Evolutionary conservation across 2,113 vertebrate genomes (phyloP).

Genomic region (Notechis scutatus): DNA sequence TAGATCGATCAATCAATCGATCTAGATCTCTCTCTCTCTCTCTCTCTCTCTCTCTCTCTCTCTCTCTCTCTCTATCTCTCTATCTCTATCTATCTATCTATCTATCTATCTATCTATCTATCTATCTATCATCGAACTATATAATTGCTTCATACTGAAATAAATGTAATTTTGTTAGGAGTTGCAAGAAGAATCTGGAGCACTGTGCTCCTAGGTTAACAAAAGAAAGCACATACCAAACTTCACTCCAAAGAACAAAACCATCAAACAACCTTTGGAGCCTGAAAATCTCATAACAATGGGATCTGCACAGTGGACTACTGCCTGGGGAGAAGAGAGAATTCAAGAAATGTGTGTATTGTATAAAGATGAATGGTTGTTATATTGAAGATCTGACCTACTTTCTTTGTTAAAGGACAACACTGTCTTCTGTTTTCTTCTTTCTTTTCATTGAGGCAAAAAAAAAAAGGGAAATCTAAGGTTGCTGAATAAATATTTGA

Average conservation of each 20-base stretch:
- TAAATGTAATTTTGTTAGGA: neutral
- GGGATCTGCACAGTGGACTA: conserved; percentile 7
- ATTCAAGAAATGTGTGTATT: conserved; percentile 25
- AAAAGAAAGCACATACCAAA: conserved; percentile 9
- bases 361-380: neutral
- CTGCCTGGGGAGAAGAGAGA: neutral
- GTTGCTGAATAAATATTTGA: neutral
- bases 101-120: too few species aligned
- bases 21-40: too few species aligned
- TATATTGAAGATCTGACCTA: neutral
- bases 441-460: conserved; percentile 1
- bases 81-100: too few species aligned
- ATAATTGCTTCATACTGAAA: neutral
- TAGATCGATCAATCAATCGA: too few species aligned
- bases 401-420: conserved; percentile 1
- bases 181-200: conserved; percentile 18
- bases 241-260: conserved; percentile 29
- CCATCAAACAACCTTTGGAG: conserved; percentile 29
- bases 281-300: conserved; percentile 17
- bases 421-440: neutral
- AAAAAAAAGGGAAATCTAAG: neutral
- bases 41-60: too few species aligned
- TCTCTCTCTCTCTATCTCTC: too few species aligned
- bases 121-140: too few species aligned
- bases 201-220: neutral